Base-by-base conservation (phyloP, 2,113 vertebrate genomes). In the Saguinus imperator region DNA sequence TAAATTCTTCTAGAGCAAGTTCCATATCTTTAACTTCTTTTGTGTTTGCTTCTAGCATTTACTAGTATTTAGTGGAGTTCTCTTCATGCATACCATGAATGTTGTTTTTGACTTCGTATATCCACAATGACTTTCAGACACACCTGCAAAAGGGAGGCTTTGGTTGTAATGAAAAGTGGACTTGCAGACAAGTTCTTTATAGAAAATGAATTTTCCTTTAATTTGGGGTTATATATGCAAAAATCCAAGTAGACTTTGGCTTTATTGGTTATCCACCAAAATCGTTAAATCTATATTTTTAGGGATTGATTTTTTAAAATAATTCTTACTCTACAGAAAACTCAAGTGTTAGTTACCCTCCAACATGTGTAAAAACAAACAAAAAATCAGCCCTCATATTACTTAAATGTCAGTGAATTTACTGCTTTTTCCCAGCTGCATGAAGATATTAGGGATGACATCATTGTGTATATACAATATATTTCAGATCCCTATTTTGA, bases 401-500 rank as follows among this genome's bases (percentile, higher is more conserved):
- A 55, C 43, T 92, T 94, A 86, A 85, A 50, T 85, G 23, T 75
- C 84, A 91, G 9, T 93, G 52, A 16, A 45, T 97, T 91, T 12
- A 94, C 79, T 91, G 16, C 25, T 95, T n/a, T 87, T 97, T 89
- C 75, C 58, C n/a, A 75, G 79, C 58, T 95, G 73, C 70, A 77
- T 12, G n/a, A 96, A 73, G 8, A 58, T 61, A 90, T 87, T 83
- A 94, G 37, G 40, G 27, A 89, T 92, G 84, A 94, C 61, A 97
- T 91, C 66, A 80, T 14, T 43, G 7, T 86, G 73, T 52, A 20
- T 55, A 61, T 77, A 55, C 27, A 93, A 52, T 88, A 94, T 96
- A 96, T 93, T 96, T 89, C 68, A 95, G 92, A 94, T 87, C 55
- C 40, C 48, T 89, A 84, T 91, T 97, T 96, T 64, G 43, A 87